Conservation (phyloP, 2,797 vertebrate species). For the Vipera ursinii region DNA sequence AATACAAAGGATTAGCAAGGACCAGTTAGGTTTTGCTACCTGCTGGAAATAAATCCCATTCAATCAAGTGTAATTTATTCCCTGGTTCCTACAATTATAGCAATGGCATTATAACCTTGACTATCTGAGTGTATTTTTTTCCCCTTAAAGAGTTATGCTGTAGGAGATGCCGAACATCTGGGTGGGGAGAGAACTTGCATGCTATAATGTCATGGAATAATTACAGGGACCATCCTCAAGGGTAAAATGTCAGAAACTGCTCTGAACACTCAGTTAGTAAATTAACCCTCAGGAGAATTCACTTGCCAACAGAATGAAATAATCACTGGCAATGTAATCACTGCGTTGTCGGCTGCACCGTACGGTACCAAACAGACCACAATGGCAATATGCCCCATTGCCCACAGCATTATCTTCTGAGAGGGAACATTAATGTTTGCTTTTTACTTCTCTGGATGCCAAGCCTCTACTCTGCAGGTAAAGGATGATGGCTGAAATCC, state of each 20-base stretch:
- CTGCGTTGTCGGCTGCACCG: slow-evolving; percentile 53
- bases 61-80: neutral
- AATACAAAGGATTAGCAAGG: neutral
- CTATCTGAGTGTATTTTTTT: neutral
- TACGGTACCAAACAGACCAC: slow-evolving; percentile 33
- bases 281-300: slow-evolving; percentile 62
- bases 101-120: neutral
- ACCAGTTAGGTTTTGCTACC: neutral
- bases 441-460: neutral
- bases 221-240: slow-evolving; percentile 41
- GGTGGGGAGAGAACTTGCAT: slow-evolving; percentile 15
- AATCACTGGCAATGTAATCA: slow-evolving; percentile 57
- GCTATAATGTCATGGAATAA: slow-evolving; percentile 26
- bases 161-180: slow-evolving; percentile 1
- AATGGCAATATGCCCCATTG: neutral
- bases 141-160: neutral
- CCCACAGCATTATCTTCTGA: slow-evolving; percentile 28
- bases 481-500: neutral
- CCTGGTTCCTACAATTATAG: neutral
- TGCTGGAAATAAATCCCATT: neutral
- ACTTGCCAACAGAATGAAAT: slow-evolving; percentile 40
- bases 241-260: slow-evolving; percentile 40
- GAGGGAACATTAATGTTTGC: slow-evolving; percentile 15
- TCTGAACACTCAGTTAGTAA: slow-evolving; percentile 45
- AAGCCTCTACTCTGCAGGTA: slow-evolving; percentile 42